Base-by-base conservation (phyloP, 1,140 invertebrate species). In the Stegodyphus dumicola region DNA sequence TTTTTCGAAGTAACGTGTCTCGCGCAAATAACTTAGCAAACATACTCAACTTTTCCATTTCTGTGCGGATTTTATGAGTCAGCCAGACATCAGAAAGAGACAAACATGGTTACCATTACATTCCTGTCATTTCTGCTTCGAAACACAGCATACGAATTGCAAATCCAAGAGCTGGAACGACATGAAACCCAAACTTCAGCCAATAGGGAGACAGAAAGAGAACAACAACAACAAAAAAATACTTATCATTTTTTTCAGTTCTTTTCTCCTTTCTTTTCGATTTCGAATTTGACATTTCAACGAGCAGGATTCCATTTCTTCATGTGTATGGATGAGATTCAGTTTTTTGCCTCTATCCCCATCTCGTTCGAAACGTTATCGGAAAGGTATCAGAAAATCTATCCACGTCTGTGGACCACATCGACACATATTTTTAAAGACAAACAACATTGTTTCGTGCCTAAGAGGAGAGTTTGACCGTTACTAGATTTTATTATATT, bases 321-420 rank as follows among this genome's bases (percentile, higher is more conserved):
- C 33, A 33, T 33, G 33, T 3, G 1, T 33, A 33, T 33, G 33
- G 33, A 33, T 67, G 66, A 18, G 33, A 67, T 67, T 17, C n/a
- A n/a, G 17, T 69, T 78, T 65, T 13, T 56, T 77, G 51, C 60
- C 17, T 15, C 10, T 48, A 6, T 17, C 15, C n/a, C 13, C n/a
- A 49, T 49, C 7, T 60, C 73, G 15, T 13, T 13, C 17, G 48
- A 77, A 65, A 60, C 60, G 60, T 65, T 77, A 77, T 77, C 13
- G 75, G 60, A 65, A 65, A 77, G 75, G 60, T 77, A 77, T 77
- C 75, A n/a, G n/a, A 49, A 77, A 77, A 77, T 77, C 75, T 52
- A 77, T 77, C 48, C 75, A 77, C 75, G 75, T 77, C 15, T 48
- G 33, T 51, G 48, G 6, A 18, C 18, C 33, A 10, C 33, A 66